Conservation (phyloP, 2,888 invertebrate genomes). For the Seira sanloemensis region DNA sequence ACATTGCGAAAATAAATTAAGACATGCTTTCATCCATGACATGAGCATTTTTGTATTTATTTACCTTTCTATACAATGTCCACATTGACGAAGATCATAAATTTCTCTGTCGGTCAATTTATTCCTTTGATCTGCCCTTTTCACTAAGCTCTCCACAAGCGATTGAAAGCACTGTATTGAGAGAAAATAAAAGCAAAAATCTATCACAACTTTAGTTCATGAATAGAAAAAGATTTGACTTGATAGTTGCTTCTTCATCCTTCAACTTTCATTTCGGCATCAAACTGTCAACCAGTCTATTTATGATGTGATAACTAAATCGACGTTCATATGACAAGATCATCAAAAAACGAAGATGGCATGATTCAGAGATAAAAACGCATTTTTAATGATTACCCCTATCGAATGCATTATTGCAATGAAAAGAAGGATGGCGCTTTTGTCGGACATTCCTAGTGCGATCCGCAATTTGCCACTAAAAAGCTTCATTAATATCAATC, state of each 20-base stretch:
- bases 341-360: background rate
- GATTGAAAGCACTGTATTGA: slow-evolving; percentile 72
- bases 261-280: slow-evolving; percentile 41
- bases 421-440: background rate
- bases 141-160: slow-evolving; percentile 64
- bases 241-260: background rate
- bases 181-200: no score
- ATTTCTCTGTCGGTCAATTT: slow-evolving; percentile 71
- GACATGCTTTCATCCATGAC: slow-evolving; percentile 7
- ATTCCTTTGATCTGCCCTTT: slow-evolving; percentile 69
- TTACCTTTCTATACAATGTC: slow-evolving; percentile 71
- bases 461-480: background rate
- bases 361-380: background rate
- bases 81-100: slow-evolving; percentile 70
- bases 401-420: background rate
- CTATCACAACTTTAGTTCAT: no score
- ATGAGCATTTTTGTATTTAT: background rate
- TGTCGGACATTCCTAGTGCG: background rate
- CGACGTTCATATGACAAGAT: slow-evolving; percentile 7
- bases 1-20: background rate
- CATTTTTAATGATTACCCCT: background rate
- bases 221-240: no score
- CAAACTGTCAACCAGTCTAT: slow-evolving; percentile 36
- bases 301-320: slow-evolving; percentile 27
- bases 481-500: slow-evolving; percentile 16